These are phyloP conservation scores for Ageneiosus marmoratus DNA, from an alignment of 2,113 vertebrate species.

Conservation along the genomic window DNA sequence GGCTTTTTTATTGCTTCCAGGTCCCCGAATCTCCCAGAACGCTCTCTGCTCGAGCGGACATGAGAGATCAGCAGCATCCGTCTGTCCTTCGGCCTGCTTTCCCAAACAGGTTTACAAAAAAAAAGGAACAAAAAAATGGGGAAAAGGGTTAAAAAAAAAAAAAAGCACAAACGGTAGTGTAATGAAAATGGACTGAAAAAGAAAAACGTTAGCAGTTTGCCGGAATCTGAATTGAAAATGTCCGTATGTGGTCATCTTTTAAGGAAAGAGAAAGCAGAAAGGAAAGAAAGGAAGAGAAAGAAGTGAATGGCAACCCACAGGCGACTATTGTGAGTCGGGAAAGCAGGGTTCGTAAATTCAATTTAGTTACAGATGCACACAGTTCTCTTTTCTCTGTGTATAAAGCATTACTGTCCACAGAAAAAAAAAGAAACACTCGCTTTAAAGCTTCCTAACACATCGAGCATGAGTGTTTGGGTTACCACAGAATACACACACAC, in stretches of 20 bases:
- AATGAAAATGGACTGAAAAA: neutral
- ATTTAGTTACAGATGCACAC: neutral
- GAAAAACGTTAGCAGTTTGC: neutral
- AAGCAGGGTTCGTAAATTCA: neutral
- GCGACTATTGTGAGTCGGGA: neutral
- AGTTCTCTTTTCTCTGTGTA: neutral
- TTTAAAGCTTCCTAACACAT: neutral
- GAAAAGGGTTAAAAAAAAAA: neutral
- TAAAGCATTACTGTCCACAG: neutral
- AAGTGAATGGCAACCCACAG: constrained; percentile 18
- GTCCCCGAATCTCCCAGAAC: constrained; percentile 91
- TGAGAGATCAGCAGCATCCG: constrained; percentile 64
- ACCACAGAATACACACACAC: neutral
- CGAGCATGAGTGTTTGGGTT: neutral
- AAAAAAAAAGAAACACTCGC: neutral
- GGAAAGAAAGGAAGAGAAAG: constrained; percentile 10
- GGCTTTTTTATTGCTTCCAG: constrained; percentile 87
- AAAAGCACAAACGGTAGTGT: neutral
- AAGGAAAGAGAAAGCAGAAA: neutral
- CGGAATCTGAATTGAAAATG: neutral
- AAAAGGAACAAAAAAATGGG: neutral
- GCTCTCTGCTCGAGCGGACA: constrained; percentile 84
- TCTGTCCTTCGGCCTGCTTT: constrained; percentile 12
- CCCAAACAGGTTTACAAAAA: neutral
- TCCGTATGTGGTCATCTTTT: neutral